phyloP scores from a whole-genome alignment of 2,797 vertebrate species.

The Rousettus madagascariensis region DNA sequence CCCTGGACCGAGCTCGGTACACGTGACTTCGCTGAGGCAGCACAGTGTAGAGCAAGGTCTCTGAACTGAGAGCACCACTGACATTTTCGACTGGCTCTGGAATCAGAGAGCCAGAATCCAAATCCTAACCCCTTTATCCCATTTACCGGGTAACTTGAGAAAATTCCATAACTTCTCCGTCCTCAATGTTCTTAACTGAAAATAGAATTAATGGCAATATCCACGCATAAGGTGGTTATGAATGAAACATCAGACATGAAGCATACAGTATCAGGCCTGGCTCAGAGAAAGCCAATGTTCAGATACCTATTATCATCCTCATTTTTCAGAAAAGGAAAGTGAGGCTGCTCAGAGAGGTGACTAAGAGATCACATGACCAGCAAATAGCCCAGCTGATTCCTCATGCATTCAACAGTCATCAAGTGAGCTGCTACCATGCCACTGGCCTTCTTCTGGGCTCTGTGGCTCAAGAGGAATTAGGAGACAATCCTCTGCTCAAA shows the following conservation, averaged over 20 bases:
- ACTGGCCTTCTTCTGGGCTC: not conserved
- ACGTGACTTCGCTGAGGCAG: not conserved
- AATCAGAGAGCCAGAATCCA: not conserved
- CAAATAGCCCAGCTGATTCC: not conserved
- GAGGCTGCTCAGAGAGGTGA: not conserved
- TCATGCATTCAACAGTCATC: not conserved
- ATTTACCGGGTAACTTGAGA: not conserved
- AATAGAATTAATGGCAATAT: not conserved
- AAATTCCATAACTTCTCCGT: not conserved
- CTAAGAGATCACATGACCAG: not conserved
- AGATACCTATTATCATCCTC: not conserved
- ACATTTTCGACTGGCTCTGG: not conserved
- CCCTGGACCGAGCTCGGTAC: not conserved
- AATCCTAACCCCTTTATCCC: not conserved
- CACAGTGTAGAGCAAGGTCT: fast-evolving
- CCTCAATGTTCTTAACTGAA: not conserved
- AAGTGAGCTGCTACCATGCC: fast-evolving
- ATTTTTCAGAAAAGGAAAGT: conserved; percentile 6
- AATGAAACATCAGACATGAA: not conserved
- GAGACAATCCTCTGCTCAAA: not conserved
- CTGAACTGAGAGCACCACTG: not conserved
- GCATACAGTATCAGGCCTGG: not conserved
- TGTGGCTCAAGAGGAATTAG: not conserved
- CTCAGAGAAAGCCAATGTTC: not conserved
- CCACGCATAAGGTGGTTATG: not conserved